Evolutionary conservation across 2,888 invertebrate genomes (phyloP).

Genomic region (Deilephila elpenor): DNA sequence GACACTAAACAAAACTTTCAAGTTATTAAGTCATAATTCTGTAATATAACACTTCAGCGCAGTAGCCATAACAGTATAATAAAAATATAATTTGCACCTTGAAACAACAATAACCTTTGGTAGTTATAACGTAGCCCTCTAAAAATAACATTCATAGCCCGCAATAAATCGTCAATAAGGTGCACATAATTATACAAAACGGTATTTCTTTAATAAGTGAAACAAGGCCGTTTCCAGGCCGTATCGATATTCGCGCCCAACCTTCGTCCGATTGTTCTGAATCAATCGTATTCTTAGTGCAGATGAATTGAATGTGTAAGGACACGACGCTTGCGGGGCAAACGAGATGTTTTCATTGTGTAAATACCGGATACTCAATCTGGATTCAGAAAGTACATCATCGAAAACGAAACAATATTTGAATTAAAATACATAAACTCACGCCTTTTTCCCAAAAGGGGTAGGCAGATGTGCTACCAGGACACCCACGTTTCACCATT

Average conservation of each 20-base stretch:
- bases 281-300: constrained; percentile 17
- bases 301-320: constrained; percentile 21
- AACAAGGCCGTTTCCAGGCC: constrained; percentile 40
- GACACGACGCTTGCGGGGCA: not conserved
- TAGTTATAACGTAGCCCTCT: not conserved
- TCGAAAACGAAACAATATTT: not conserved
- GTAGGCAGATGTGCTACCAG: too few relatives aligned
- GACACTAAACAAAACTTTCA: not conserved
- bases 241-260: constrained; percentile 28
- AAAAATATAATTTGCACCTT: constrained; percentile 1
- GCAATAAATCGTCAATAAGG: constrained; percentile 11
- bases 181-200: constrained; percentile 16
- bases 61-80: not conserved
- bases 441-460: too few relatives aligned
- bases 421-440: not conserved
- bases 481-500: too few relatives aligned
- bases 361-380: not conserved
- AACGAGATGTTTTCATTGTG: not conserved
- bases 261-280: constrained; percentile 28
- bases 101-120: not conserved
- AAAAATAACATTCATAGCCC: not conserved
- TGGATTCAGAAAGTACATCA: not conserved
- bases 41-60: not conserved
- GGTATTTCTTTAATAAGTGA: constrained; percentile 33
- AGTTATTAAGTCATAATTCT: not conserved